A percentile compares a stretch with the other conserved stretches of the same genome.
These are phyloP conservation scores for Oreochromis niloticus DNA, from an alignment of 2,113 vertebrate genomes.

Conservation along the genomic window DNA sequence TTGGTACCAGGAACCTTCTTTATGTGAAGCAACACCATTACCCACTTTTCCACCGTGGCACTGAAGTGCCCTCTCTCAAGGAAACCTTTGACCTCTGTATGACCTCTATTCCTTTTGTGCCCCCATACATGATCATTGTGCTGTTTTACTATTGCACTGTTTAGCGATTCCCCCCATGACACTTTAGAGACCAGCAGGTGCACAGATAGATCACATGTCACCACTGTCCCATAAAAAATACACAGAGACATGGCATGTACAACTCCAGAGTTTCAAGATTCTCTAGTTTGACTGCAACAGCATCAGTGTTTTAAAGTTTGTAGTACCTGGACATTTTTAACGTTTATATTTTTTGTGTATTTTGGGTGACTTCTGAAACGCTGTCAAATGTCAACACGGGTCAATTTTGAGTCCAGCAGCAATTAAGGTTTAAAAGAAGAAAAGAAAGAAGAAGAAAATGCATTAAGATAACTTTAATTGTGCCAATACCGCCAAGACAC, in stretches of 20 bases:
- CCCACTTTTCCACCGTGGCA: background rate
- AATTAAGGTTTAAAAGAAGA: background rate
- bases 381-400: background rate
- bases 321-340: background rate
- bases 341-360: background rate
- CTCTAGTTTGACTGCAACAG: background rate
- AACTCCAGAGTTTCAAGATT: background rate
- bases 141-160: background rate
- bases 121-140: accelerated
- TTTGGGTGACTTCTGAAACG: background rate
- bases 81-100: background rate
- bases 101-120: background rate
- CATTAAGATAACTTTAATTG: background rate
- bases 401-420: background rate
- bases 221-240: background rate
- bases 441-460: background rate
- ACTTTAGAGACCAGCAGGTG: background rate
- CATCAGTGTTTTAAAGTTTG: background rate
- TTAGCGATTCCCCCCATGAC: background rate
- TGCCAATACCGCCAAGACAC: background rate
- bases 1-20: background rate
- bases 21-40: background rate
- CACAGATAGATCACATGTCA: background rate
- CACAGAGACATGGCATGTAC: background rate
- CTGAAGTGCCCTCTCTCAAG: background rate